A percentile compares a stretch with the other conserved stretches of the same genome.
Evolutionary conservation across 2,888 invertebrate genomes (phyloP).

Genomic region (Lycaena phlaeas): DNA sequence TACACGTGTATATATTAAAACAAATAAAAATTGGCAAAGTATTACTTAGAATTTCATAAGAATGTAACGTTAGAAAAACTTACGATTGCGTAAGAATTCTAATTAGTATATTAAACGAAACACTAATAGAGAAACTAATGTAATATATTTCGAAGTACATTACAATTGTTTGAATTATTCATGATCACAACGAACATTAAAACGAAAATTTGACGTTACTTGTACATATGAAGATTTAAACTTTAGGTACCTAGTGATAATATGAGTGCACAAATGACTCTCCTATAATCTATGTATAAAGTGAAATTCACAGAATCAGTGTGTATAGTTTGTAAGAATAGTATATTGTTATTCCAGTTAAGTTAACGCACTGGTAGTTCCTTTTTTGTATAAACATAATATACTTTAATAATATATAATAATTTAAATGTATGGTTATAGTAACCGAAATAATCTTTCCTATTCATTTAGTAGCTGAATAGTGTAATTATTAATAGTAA

Average conservation of each 20-base stretch:
- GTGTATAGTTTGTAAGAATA: slow-evolving; percentile 29
- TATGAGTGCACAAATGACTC: too few species aligned
- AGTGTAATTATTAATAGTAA: slow-evolving; percentile 12
- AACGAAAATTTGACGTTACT: background rate
- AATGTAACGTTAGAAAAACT: too few species aligned
- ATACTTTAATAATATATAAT: slow-evolving; percentile 31
- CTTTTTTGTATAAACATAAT: slow-evolving; percentile 57
- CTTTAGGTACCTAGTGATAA: too few species aligned
- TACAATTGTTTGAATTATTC: background rate
- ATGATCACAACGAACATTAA: background rate
- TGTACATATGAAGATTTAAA: background rate
- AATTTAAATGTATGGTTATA: slow-evolving; percentile 29
- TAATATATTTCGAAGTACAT: background rate
- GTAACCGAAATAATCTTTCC: slow-evolving; percentile 20
- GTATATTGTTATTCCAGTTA: slow-evolving; percentile 39
- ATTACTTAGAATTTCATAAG: background rate
- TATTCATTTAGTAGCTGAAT: slow-evolving; percentile 20
- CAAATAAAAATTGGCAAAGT: background rate
- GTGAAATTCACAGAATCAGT: too few species aligned
- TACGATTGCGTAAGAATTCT: too few species aligned
- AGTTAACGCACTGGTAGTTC: slow-evolving; percentile 62
- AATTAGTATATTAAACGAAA: too few species aligned
- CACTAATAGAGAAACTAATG: too few species aligned
- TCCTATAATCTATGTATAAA: too few species aligned
- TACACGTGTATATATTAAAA: background rate